A percentile compares a stretch with the other conserved stretches of the same genome.
Evolutionary conservation across 2,113 vertebrate species (phyloP).

Genomic region (Periophthalmus modestus): DNA sequence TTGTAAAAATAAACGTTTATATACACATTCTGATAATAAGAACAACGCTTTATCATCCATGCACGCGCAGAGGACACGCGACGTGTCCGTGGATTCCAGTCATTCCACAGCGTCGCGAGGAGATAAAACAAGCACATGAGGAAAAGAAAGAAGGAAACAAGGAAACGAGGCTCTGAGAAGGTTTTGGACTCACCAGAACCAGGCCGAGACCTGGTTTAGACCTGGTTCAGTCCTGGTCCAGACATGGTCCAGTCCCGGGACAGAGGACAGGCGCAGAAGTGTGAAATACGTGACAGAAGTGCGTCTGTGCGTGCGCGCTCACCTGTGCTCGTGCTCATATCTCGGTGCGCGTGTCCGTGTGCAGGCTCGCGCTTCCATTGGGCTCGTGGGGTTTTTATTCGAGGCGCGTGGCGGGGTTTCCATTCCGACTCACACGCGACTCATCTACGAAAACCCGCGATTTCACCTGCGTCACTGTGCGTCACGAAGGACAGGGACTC

Average conservation of each 20-base stretch:
- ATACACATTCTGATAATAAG: no score
- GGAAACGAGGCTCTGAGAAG: not conserved
- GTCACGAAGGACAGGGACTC: not conserved
- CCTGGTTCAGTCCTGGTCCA: not conserved
- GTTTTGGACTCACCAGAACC: not conserved
- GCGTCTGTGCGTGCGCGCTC: not conserved
- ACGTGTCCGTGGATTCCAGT: not conserved
- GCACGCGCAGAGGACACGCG: not conserved
- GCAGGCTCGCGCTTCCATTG: not conserved
- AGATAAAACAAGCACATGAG: not conserved
- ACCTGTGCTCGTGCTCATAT: conserved; percentile 4
- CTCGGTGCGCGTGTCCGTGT: not conserved
- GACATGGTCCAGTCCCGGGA: no score
- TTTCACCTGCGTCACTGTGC: not conserved
- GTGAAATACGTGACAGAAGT: not conserved
- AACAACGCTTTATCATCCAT: no score
- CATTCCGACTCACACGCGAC: not conserved
- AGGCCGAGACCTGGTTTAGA: not conserved
- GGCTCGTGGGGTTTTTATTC: not conserved
- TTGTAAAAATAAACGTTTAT: no score
- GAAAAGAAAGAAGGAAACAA: not conserved
- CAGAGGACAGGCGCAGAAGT: not conserved
- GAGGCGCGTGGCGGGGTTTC: not conserved
- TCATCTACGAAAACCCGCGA: not conserved
- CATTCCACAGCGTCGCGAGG: not conserved